Base-by-base conservation (phyloP, 2,113 vertebrate genomes). In the Ranitomeya imitator region DNA sequence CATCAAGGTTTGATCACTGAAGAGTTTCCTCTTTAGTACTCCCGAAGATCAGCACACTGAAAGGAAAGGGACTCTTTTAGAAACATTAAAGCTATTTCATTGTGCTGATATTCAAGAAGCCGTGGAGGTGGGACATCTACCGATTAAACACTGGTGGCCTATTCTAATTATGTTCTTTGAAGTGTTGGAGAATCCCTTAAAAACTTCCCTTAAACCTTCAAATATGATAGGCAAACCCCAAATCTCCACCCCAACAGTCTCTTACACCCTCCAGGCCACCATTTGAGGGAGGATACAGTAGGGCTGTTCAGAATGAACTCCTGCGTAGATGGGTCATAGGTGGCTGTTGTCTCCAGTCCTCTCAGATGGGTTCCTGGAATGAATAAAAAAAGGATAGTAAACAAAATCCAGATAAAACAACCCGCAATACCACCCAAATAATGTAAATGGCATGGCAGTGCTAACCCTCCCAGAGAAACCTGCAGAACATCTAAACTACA, bases 191-290 rank as follows among this genome's bases (percentile, higher is more conserved):
- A 73, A 31, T 5, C 26, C 13, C 69, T 73, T 69, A 16, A 31
- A 31, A 57, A n/a, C 6, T 15, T 0, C 16, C 73, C 45, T 52
- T 0, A 76, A 74, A 2, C 31, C 37, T 19, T 74, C 15, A 74
- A 13, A 52, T 1, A 4, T 11, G 3, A 52, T 5, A 7, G 15
- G n/a, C 19, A 23, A 57, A 16, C 81, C 57, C 60, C 21, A 51
- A 23, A n/a, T 51, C 61, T 67, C 59, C 54, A 52, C 16, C 60
- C 60, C 1, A 21, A 16, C 8, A 45, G 1, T 21, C 7, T 55
- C 98, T 97, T 94, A 99, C 98, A 94, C 92, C 97, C 98, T 83
- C 98, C 98, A 10, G 98, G 97, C 98, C 98, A 99, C 98, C 98
- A 99, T 90, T 99, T 99, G 91, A 99, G 99, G 87, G 98, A 99